Conservation (phyloP, 2,888 invertebrate species). For the Apocheima hispidaria region DNA sequence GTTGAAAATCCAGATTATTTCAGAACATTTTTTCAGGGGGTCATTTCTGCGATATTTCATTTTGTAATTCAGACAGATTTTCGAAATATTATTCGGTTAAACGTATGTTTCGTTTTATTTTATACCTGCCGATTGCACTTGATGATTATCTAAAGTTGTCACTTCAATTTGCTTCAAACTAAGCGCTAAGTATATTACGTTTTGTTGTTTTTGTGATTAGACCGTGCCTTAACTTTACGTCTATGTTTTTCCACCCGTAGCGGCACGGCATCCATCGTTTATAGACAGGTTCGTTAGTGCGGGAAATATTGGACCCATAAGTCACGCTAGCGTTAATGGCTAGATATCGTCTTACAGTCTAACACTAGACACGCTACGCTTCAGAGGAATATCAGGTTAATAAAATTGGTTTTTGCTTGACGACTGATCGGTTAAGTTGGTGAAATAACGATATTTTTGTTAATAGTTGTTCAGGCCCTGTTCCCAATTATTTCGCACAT, state of each 20-base stretch:
- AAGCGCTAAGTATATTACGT: too few relatives aligned
- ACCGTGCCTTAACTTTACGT: background rate
- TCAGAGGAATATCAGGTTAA: slow-evolving; percentile 28
- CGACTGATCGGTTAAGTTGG: slow-evolving; percentile 11
- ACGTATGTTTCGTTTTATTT: too few relatives aligned
- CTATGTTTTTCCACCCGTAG: slow-evolving; percentile 11
- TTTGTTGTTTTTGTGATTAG: background rate
- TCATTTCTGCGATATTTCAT: too few relatives aligned
- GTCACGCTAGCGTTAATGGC: slow-evolving; percentile 61
- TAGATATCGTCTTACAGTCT: slow-evolving; percentile 59
- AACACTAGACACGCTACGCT: slow-evolving; percentile 26
- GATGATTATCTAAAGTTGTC: too few relatives aligned
- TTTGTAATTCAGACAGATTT: too few relatives aligned
- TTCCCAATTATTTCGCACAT: too few relatives aligned
- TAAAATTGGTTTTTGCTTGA: slow-evolving; percentile 33
- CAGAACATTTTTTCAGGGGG: too few relatives aligned
- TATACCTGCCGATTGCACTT: too few relatives aligned
- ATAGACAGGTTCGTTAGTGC: slow-evolving; percentile 56
- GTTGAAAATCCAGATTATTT: too few relatives aligned
- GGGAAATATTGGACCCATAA: slow-evolving; percentile 61
- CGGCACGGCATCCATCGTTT: slow-evolving; percentile 34
- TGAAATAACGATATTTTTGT: slow-evolving; percentile 16
- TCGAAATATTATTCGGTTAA: too few relatives aligned
- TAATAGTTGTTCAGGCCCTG: background rate
- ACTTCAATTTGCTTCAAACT: too few relatives aligned